Conservation (phyloP, 2,888 invertebrate species). For the Trichogramma dendrolimi region DNA sequence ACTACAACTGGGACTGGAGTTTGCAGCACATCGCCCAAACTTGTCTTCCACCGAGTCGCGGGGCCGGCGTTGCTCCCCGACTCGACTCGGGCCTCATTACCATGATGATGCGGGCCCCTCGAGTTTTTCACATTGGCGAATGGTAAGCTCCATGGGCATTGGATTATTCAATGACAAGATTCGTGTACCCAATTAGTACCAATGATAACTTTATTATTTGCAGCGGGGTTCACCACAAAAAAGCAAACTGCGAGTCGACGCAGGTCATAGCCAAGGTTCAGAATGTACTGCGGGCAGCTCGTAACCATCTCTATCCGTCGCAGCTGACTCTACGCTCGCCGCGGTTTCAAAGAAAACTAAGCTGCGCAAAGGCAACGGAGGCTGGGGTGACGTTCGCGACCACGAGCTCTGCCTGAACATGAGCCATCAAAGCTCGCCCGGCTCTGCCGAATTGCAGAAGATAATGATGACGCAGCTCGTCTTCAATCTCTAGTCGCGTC, state of each 20-base stretch:
- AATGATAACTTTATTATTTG: slow-evolving; percentile 34
- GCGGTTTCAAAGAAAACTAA: slow-evolving; percentile 70
- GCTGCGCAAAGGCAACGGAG: slow-evolving; percentile 87
- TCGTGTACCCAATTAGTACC: too few relatives aligned
- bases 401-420: slow-evolving; percentile 59
- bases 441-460: too few relatives aligned
- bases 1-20: slow-evolving; percentile 99
- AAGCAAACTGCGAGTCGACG: slow-evolving; percentile 83
- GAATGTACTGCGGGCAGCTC: slow-evolving; percentile 69
- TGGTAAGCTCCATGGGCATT: slow-evolving; percentile 61
- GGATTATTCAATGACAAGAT: too few relatives aligned
- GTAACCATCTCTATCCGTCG: slow-evolving; percentile 66
- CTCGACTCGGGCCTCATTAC: slow-evolving; percentile 63
- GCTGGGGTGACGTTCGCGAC: slow-evolving; percentile 90
- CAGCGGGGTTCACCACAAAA: slow-evolving; percentile 95
- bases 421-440: slow-evolving; percentile 26
- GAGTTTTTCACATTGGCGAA: slow-evolving; percentile 98
- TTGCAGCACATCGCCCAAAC: slow-evolving; percentile 86
- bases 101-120: slow-evolving; percentile 85
- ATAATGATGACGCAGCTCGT: too few relatives aligned
- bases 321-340: slow-evolving; percentile 65
- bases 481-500: too few relatives aligned
- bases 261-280: slow-evolving; percentile 81
- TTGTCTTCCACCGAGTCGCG: slow-evolving; percentile 63
- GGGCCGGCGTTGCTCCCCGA: slow-evolving; percentile 49